Conservation (phyloP, 2,113 vertebrate genomes). For the Semicossyphus pulcher region DNA sequence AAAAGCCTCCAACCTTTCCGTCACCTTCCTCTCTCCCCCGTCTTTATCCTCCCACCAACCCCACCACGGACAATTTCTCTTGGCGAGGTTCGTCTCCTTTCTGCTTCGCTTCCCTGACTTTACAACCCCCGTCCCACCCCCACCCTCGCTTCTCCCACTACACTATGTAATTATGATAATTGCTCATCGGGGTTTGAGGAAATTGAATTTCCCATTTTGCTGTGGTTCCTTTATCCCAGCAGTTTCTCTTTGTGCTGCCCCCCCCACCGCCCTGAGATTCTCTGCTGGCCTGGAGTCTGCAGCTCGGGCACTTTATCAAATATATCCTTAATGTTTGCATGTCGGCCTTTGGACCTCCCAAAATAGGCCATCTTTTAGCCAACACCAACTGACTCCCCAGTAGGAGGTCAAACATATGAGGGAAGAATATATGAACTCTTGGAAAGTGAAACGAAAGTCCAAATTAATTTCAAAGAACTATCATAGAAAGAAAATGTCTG, state of each 20-base stretch:
- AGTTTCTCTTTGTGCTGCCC: constrained; percentile 32
- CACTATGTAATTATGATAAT: constrained; percentile 76
- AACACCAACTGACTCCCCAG: neutral
- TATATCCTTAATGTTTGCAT: constrained; percentile 11
- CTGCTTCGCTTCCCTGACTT: constrained; percentile 58
- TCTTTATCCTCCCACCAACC: constrained; percentile 34
- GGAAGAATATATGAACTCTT: neutral
- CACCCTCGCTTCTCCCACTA: constrained; percentile 38
- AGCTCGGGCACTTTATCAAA: constrained; percentile 21
- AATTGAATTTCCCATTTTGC: constrained; percentile 70
- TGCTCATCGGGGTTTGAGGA: constrained; percentile 71
- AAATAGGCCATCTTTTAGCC: neutral
- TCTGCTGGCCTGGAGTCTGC: constrained; percentile 9
- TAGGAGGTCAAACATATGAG: neutral
- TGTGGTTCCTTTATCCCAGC: constrained; percentile 44
- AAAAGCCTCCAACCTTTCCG: constrained; percentile 34
- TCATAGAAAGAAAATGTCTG: neutral
- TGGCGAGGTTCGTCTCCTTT: constrained; percentile 51
- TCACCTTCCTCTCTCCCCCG: constrained; percentile 28
- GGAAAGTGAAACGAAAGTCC: neutral
- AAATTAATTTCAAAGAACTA: neutral
- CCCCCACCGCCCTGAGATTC: neutral
- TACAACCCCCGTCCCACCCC: constrained; percentile 26
- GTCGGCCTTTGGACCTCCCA: neutral
- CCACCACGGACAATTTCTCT: constrained; percentile 40